Evolutionary conservation across 2,888 invertebrate species (phyloP), one percentile per base, ranked within the genome.

Genomic region (Odontothrips loti): DNA sequence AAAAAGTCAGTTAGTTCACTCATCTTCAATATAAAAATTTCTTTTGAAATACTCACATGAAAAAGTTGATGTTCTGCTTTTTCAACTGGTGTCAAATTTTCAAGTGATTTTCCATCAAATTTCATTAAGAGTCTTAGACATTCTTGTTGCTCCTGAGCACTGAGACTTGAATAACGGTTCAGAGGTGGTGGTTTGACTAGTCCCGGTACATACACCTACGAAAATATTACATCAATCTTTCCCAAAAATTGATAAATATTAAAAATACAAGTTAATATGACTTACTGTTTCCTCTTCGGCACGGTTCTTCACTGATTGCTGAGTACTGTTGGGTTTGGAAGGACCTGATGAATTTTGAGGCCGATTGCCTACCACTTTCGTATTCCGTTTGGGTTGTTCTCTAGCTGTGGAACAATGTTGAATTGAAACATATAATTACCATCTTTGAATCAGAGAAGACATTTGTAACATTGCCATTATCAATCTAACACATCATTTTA

Each of bases 61-160:
- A 75, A 75, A 8, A 75, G 68, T 75, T 75, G 68, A 9, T 75
- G 9, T 27, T 75, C 68, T 75, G 68, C 68, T 75, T 75, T 75
- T 75, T 75, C 68, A 27, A 12, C 23, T 3, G 27, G 11, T 27
- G 68, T 75, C 27, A 75, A 27, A 10, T 27, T 27, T 75, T 75
- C 68, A 0, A 27, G 12, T 75, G 68, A 27, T 27, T 75, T 75
- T 12, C 68, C 68, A 75, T 75, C 27, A 75, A 75, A 75, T 27
- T 75, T 75, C 27, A 27, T 9, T 9, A 8, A 75, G 1, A 75
- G 68, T 75, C 68, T 75, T 75, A 75, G 23, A 12, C 68, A 75
- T 23, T 75, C 68, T 27, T 8, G 9, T 27, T 75, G 68, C 23
- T 75, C 68, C 4, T 75, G 11, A 8, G 10, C 12, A 10, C 23